Conservation (phyloP, 2,797 vertebrate species). For the Salmo trutta region DNA sequence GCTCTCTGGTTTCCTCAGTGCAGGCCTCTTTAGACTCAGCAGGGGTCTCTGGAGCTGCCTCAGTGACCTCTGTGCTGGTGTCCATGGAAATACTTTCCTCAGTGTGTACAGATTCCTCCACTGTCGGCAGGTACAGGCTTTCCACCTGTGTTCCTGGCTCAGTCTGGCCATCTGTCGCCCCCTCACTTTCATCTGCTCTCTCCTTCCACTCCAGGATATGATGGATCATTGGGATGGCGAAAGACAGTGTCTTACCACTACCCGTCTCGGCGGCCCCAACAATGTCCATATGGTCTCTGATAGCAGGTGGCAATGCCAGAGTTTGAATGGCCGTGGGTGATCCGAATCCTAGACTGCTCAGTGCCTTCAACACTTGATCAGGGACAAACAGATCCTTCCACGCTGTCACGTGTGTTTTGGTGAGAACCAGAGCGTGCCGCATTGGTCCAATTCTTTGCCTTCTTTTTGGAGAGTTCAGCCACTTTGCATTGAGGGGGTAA, state of each 20-base stretch:
- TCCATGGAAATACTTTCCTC: not conserved
- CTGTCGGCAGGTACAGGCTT: slow-evolving; percentile 62
- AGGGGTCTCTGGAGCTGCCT: not conserved
- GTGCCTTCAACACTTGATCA: slow-evolving; percentile 81
- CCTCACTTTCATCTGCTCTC: slow-evolving; percentile 19
- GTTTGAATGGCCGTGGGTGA: slow-evolving; percentile 94
- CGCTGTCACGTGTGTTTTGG: slow-evolving; percentile 74
- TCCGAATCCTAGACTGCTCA: slow-evolving; percentile 87
- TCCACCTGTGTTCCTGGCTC: slow-evolving; percentile 23
- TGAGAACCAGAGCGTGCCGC: slow-evolving; percentile 63
- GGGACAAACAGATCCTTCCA: slow-evolving; percentile 93
- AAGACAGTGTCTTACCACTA: slow-evolving; percentile 97
- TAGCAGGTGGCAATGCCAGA: slow-evolving; percentile 87
- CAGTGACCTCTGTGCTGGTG: not conserved
- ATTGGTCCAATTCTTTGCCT: slow-evolving; percentile 84
- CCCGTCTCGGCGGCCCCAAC: slow-evolving; percentile 97
- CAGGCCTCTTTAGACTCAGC: slow-evolving; percentile 11
- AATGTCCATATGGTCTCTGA: slow-evolving; percentile 91
- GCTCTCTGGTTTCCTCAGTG: no score
- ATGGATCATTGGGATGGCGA: slow-evolving; percentile 96
- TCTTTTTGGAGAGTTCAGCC: slow-evolving; percentile 60
- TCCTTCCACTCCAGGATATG: slow-evolving; percentile 86
- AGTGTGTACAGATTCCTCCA: not conserved
- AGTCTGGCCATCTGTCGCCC: slow-evolving; percentile 35
- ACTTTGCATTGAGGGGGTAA: slow-evolving; percentile 24